phyloP scores from a whole-genome alignment of 2,888 invertebrate genomes.

The Odontomyia ornata region DNA sequence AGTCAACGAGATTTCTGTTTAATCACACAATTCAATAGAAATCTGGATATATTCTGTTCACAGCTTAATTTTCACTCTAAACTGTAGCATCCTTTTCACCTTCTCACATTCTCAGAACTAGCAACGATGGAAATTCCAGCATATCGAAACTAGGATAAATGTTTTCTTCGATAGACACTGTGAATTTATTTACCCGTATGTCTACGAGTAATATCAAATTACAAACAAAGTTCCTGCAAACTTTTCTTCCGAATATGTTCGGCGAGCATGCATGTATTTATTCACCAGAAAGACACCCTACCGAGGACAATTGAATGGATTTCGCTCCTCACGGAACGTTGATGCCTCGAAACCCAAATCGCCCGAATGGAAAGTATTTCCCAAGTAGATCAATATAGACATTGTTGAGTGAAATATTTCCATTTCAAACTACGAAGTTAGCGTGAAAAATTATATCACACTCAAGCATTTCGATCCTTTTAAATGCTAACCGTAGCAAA shows the following conservation, averaged over 20 bases:
- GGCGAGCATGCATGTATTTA: not conserved
- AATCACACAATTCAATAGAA: too few species aligned
- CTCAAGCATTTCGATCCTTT: constrained; percentile 27
- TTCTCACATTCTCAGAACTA: too few species aligned
- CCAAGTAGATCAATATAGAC: constrained; percentile 21
- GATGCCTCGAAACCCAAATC: not conserved
- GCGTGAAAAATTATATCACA: constrained; percentile 25
- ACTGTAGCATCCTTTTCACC: too few species aligned
- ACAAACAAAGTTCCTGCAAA: not conserved
- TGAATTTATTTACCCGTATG: constrained; percentile 2
- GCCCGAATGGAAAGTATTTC: constrained; percentile 9
- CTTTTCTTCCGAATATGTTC: not conserved
- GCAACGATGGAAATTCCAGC: too few species aligned
- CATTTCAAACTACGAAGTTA: constrained; percentile 7
- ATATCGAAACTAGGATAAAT: not conserved
- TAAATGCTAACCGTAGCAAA: constrained; percentile 14
- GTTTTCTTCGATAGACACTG: not conserved
- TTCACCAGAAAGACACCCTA: not conserved
- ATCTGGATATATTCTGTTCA: too few species aligned
- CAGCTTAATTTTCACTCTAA: too few species aligned
- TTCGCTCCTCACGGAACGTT: not conserved
- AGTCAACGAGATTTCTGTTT: too few species aligned
- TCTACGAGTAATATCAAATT: not conserved
- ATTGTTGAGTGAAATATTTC: constrained; percentile 14
- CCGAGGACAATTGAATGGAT: not conserved